Evolutionary conservation across 2,113 vertebrate genomes (phyloP), one percentile per base, ranked within the genome.

Genomic region (Falco punctatus): DNA sequence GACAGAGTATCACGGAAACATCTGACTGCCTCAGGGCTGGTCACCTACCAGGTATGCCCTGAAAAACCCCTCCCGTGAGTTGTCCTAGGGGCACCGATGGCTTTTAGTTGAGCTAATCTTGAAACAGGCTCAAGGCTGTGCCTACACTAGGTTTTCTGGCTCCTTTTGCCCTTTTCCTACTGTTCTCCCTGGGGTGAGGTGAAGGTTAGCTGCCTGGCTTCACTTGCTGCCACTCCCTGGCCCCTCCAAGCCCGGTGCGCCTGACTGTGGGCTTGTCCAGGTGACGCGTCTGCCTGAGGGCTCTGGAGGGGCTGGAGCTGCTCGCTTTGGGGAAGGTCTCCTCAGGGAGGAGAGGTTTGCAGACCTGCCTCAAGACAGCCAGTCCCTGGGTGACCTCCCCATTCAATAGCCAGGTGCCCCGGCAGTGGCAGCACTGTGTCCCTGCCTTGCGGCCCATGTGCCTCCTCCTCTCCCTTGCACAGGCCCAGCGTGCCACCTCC

Each of bases 21-120:
- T 90, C 92, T 89, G 89, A 90, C 32, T 23, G 74, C 91, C 91
- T 91, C 52, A 49, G 83, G 95, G 91, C 84, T 81, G 91, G 92
- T 97, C 92, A 92, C 58, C 84, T 88, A 73, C 38, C 55, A 88
- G 84, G 74, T 77, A 75, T 1, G 0, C 51, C 67, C 70, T 48
- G 57, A 59, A 82, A 82, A 58, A 8, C 22, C 17, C 51, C 46
- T 71, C 69, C 18, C 0, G 0, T 23, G 46, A 0, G 3, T 23
- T 4, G 1, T 86, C 72, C 75, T 54, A 23, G 0, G 4, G 61
- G 26, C 26, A 55, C 20, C 0, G 7, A 33, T 0, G 1, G 16
- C 30, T 92, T 91, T 86, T 14, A 35, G 30, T 18, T 44, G 74
- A 65, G 79, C 27, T 71, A 59, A 78, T 62, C 33, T 44, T 54